phyloP scores from a whole-genome alignment of 1,140 invertebrate species.

The Glossosoma conforme region DNA sequence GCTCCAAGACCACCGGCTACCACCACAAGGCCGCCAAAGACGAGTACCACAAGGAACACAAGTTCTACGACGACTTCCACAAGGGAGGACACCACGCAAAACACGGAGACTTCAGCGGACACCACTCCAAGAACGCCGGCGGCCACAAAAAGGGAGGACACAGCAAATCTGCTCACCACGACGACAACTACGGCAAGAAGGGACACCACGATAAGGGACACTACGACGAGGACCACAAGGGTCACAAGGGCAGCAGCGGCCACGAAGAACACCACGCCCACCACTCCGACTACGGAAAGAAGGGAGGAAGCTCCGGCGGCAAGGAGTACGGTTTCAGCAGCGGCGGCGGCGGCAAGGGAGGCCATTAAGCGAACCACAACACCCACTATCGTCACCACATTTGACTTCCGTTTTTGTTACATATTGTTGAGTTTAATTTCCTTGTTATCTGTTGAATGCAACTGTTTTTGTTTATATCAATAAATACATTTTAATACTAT shows the following conservation, averaged over 20 bases:
- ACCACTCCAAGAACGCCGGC: conserved; percentile 64
- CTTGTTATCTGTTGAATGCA: conserved; percentile 26
- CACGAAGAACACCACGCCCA: conserved; percentile 63
- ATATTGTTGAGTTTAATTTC: conserved; percentile 26
- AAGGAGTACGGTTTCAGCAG: conserved; percentile 61
- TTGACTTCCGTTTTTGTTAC: conserved; percentile 23
- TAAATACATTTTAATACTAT: conserved; percentile 1
- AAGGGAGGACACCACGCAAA: conserved; percentile 68
- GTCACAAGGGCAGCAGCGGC: conserved; percentile 57
- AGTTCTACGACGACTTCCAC: conserved; percentile 77
- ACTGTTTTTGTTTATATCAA: conserved; percentile 15
- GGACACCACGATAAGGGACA: conserved; percentile 67
- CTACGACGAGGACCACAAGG: conserved; percentile 58
- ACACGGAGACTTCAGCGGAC: conserved; percentile 63
- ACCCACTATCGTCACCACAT: conserved; percentile 9
- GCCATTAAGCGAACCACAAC: conserved; percentile 34
- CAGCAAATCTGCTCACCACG: conserved; percentile 63
- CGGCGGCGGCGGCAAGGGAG: conserved; percentile 34
- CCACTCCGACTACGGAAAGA: conserved; percentile 61
- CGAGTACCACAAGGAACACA: conserved; percentile 78
- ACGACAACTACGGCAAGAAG: conserved; percentile 69
- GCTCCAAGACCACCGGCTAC: conserved; percentile 68
- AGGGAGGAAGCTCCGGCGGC: conserved; percentile 58
- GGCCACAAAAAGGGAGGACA: conserved; percentile 66
- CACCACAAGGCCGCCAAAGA: conserved; percentile 77